Evolutionary conservation across 2,888 invertebrate genomes (phyloP), one percentile per base, ranked within the genome.

Genomic region (Allolobophora icterica): DNA sequence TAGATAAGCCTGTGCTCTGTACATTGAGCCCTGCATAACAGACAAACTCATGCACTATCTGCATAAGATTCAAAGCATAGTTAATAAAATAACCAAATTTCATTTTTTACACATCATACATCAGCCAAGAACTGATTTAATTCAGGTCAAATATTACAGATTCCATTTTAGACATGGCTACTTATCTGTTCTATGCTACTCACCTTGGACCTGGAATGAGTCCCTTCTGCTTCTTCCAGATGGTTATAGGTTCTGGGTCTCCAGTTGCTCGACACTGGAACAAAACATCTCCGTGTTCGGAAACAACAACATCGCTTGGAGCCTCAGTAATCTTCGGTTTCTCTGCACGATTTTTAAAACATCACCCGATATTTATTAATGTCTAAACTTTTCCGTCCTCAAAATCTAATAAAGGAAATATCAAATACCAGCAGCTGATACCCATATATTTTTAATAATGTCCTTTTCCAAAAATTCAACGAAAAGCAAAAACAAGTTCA

Each of bases 341-440:
- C 95, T 97, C 97, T 98, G 96, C 93, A 84, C 6, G 89, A 52
- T 93, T 8, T n/a, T n/a, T 71, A n/a, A 71, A 38, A 89, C 2
- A 38, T 45, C 34, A 42, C 11, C 45, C 8, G n/a, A 21, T 33
- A 35, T 24, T 35, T n/a, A 71, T n/a, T 8, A 71, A 71, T 71
- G 71, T n/a, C 71, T 1, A 71, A 71, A 71, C 30, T 71, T 71
- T 0, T 71, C 71, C 8, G 11, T 11, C n/a, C 13, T 71, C 71
- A 71, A n/a, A 52, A 17, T 52, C 52, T n/a, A 71, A 71, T 71
- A 71, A 5, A 71, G n/a, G 17, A 71, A 1, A 71, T 71, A 71
- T 71, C 8, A n/a, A n/a, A 71, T 71, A 71, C n/a, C 1, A 71
- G 71, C n/a, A 71, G 0, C 11, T 71, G 71, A 71, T 71, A 13